These are phyloP conservation scores for Andrena dorsata DNA, from an alignment of 2,888 invertebrate genomes.

Conservation along the genomic window DNA sequence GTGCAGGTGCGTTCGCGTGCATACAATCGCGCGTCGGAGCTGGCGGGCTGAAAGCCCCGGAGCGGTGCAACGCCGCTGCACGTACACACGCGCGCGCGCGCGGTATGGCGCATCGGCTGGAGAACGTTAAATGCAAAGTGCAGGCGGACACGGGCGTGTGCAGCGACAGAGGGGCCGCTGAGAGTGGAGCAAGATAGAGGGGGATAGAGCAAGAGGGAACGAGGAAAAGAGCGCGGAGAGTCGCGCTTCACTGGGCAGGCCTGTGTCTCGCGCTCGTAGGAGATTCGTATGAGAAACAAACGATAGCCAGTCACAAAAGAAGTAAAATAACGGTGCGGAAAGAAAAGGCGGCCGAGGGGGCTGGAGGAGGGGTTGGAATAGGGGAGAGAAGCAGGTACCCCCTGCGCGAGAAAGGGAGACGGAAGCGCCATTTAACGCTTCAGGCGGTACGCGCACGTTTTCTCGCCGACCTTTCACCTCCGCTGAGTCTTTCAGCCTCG, in stretches of 20 bases:
- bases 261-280: slow-evolving; percentile 46
- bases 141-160: slow-evolving; percentile 29
- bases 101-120: not conserved
- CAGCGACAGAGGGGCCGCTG: not conserved
- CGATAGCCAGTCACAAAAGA: slow-evolving; percentile 69
- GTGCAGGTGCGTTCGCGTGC: slow-evolving; percentile 49
- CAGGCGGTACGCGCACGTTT: slow-evolving; percentile 63
- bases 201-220: not conserved
- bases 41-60: slow-evolving; percentile 42
- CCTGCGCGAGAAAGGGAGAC: slow-evolving; percentile 12
- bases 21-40: slow-evolving; percentile 45
- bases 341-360: slow-evolving; percentile 29
- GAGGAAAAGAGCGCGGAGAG: slow-evolving; percentile 21
- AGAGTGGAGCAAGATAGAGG: no score
- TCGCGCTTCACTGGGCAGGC: slow-evolving; percentile 51
- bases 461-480: slow-evolving; percentile 71
- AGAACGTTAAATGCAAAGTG: slow-evolving; percentile 58
- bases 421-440: slow-evolving; percentile 72
- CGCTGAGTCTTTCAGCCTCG: slow-evolving; percentile 67
- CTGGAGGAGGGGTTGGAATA: not conserved
- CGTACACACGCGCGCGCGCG: not conserved
- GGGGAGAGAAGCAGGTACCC: not conserved
- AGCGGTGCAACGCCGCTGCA: slow-evolving; percentile 36
- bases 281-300: slow-evolving; percentile 72
- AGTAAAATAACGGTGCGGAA: slow-evolving; percentile 59